Evolutionary conservation across 2,888 invertebrate species (phyloP).

Genomic region (Dermolepida albohirtum): DNA sequence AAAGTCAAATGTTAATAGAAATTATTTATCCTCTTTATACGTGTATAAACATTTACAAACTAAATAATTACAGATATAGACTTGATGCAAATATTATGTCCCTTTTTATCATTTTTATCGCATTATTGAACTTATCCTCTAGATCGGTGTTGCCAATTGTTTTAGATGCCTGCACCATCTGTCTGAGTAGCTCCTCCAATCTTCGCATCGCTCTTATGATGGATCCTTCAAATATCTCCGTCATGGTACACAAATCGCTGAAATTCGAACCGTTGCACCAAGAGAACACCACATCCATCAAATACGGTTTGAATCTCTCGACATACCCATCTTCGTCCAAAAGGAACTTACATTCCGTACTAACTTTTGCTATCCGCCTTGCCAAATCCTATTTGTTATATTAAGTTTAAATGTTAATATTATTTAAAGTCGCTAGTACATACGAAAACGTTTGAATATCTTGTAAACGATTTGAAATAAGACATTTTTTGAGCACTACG

Average conservation of each 20-base stretch:
- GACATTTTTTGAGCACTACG: too few relatives aligned
- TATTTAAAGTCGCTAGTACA: too few relatives aligned
- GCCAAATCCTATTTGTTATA: conserved; percentile 80
- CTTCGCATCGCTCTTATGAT: conserved; percentile 94
- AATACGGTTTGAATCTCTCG: conserved; percentile 89
- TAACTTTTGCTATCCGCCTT: conserved; percentile 89
- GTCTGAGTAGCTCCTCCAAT: conserved; percentile 93
- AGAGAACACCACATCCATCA: conserved; percentile 97
- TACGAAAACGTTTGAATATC: too few relatives aligned
- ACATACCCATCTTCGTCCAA: conserved; percentile 93
- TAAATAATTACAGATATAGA: conserved; percentile 80
- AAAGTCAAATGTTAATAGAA: conserved; percentile 6
- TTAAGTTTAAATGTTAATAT: conserved; percentile 1
- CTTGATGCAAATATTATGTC: conserved; percentile 99
- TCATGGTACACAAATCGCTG: conserved; percentile 93
- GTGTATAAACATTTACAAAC: not conserved
- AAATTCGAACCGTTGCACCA: conserved; percentile 97
- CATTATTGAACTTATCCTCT: conserved; percentile 95
- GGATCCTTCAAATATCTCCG: conserved; percentile 95
- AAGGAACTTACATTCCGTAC: conserved; percentile 85
- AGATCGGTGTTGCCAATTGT: conserved; percentile 96
- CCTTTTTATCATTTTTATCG: conserved; percentile 91
- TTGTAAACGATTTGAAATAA: too few relatives aligned
- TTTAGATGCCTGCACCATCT: conserved; percentile 96
- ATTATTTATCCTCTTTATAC: not conserved